Evolutionary conservation across 2,888 invertebrate genomes (phyloP), one percentile per base, ranked within the genome.

Genomic region (Agonopterix heracliana): DNA sequence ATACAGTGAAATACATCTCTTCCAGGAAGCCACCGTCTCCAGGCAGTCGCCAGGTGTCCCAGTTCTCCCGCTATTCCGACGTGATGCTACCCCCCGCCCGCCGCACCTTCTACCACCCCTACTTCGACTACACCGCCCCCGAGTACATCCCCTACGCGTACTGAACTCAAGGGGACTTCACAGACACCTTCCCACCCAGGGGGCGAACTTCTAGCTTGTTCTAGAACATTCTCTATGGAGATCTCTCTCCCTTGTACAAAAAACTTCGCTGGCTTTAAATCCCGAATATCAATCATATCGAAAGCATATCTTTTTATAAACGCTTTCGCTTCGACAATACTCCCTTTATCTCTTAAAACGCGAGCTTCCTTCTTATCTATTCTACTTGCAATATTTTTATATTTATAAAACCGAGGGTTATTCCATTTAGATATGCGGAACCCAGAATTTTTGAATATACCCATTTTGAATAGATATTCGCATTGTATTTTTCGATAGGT

Each of bases 1-100:
- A 26, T 26, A 26, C 7, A 26, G 7, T 26, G 26, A 7, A 26
- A 26, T 26, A 26, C 26, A 26, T 38, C n/a, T 43, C 46, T 69
- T 68, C 8, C 76, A 85, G 87, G 71, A 87, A 87, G 62, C 87
- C 85, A 0, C 77, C 74, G 47, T 66, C 75, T 2, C 26, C 26
- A 26, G 85, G 83, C 41, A 85, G 85, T 54, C 86, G 87, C 47
- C 86, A 85, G 54, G 72, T 83, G 48, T 82, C 81, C 1, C 87
- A 88, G 61, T 88, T 88, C 78, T 83, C 83, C 1, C 87, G 87
- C 63, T 88, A 88, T 76, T 85, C 88, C 5, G 88, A 87, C 65
- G 76, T 77, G 53, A 81, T 87, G 80, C 61, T 82, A 54, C 86
- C 85, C 0, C 84, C 85, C 0, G 63, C 58, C 0, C 86, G 86